These are phyloP conservation scores for Leucophenga montana DNA, from an alignment of 2,888 invertebrate genomes.

Conservation along the genomic window DNA sequence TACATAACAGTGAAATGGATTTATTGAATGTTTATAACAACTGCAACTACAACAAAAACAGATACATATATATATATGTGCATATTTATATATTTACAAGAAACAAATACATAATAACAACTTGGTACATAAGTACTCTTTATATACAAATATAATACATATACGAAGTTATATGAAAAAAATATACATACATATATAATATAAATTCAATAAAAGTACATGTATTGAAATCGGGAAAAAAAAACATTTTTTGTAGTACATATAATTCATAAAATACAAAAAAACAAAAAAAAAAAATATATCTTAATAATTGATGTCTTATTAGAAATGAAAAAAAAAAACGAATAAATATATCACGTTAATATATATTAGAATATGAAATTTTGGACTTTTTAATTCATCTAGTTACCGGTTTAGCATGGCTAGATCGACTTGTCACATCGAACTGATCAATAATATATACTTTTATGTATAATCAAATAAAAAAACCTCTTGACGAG, in stretches of 20 bases:
- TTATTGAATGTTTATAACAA: slow-evolving; percentile 5
- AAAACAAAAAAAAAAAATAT: not conserved
- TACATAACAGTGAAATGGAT: slow-evolving; percentile 1
- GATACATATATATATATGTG: not conserved
- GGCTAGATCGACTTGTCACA: too few species aligned
- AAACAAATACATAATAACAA: not conserved
- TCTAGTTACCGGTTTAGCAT: too few species aligned
- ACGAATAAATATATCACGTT: slow-evolving; percentile 6
- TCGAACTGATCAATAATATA: too few species aligned
- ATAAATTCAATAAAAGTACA: too few species aligned
- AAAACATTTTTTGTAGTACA: slow-evolving; percentile 2
- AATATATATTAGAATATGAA: not conserved
- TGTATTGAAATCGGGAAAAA: not conserved
- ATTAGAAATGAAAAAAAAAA: slow-evolving; percentile 10
- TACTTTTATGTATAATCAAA: too few species aligned
- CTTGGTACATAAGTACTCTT: not conserved
- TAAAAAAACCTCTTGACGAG: too few species aligned
- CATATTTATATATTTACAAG: not conserved
- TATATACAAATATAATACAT: not conserved
- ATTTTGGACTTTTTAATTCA: too few species aligned
- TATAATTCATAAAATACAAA: not conserved
- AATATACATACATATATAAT: not conserved
- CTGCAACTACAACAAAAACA: not conserved
- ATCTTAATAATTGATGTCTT: slow-evolving; percentile 12
- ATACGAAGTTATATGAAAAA: not conserved